Evolutionary conservation across 2,888 invertebrate genomes (phyloP), one percentile per base, ranked within the genome.

Genomic region (Calephelis perditalis): DNA sequence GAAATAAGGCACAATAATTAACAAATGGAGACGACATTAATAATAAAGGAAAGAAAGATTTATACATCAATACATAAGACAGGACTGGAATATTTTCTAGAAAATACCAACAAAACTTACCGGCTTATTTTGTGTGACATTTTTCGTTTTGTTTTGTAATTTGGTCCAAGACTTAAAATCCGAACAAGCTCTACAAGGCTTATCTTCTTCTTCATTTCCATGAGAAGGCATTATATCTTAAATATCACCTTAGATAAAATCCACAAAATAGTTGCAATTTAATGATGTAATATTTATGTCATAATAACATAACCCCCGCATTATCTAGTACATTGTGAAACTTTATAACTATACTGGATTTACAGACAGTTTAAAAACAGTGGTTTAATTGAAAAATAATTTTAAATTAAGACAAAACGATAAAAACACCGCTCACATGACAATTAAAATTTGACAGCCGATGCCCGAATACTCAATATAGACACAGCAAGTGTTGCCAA

Each of bases 131-230:
- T 74, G 65, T 43, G 76, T 35, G n/a, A 74, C 68, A 45, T 74
- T 68, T 58, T 75, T 75, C 11, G 70, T 64, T 68, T 82, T 82
- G 62, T 74, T 92, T 71, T 94, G 94, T 66, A 88, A 84, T 71
- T 93, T 94, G 0, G 94, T 92, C 95, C 95, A 95, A 7, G 92
- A 91, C 75, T 93, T 94, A 70, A 95, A 95, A 77, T 95, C 95
- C 9, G 92, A 92, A 73, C 95, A 95, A 0, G 94, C 92, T 70
- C 94, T 91, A 70, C 95, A 95, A 37, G 94, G 93, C 66, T 87
- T 87, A 47, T 90, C 90, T 63, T 90, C 88, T n/a, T 87, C 87
- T 11, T 84, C 82, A 60, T 72, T 65, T 58, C 74, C 74, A 68
- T 82, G 81, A 56, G 78, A 70, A 64, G 85, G 79, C 87, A 89